These are phyloP conservation scores for Pandion haliaetus DNA, from an alignment of 2,113 vertebrate species.

Conservation along the genomic window DNA sequence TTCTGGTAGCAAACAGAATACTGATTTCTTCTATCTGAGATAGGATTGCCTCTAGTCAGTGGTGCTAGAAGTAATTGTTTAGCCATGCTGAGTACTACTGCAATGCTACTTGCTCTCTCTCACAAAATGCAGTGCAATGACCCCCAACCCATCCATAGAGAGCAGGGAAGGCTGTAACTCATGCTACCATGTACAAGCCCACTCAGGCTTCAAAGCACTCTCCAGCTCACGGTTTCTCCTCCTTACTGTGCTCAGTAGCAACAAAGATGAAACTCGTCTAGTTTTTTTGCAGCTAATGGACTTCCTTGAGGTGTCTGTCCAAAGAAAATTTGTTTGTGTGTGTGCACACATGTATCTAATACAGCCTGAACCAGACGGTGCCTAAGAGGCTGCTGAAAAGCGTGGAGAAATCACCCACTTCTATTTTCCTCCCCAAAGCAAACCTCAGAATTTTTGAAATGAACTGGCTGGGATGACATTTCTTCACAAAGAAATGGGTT, in stretches of 20 bases:
- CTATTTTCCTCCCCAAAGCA: background rate
- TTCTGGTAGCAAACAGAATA: background rate
- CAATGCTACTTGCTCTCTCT: background rate
- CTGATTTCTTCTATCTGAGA: background rate
- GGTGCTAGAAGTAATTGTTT: background rate
- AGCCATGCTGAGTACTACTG: background rate
- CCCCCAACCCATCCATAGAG: no score
- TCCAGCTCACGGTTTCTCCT: background rate
- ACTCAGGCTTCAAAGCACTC: background rate
- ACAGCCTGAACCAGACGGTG: background rate
- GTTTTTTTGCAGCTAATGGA: background rate
- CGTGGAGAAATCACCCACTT: background rate
- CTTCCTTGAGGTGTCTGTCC: background rate
- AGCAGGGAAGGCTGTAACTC: background rate
- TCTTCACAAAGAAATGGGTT: background rate
- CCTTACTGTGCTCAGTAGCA: background rate
- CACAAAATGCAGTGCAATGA: background rate
- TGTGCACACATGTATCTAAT: no score
- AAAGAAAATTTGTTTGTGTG: background rate
- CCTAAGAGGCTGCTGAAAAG: background rate
- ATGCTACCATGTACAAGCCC: rapidly evolving
- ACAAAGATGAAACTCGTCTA: background rate
- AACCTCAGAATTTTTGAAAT: background rate
- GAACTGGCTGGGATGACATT: rapidly evolving
- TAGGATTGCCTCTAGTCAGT: background rate